Evolutionary conservation across 2,113 vertebrate species (phyloP), one percentile per base, ranked within the genome.

Genomic region (Salvelinus fontinalis): DNA sequence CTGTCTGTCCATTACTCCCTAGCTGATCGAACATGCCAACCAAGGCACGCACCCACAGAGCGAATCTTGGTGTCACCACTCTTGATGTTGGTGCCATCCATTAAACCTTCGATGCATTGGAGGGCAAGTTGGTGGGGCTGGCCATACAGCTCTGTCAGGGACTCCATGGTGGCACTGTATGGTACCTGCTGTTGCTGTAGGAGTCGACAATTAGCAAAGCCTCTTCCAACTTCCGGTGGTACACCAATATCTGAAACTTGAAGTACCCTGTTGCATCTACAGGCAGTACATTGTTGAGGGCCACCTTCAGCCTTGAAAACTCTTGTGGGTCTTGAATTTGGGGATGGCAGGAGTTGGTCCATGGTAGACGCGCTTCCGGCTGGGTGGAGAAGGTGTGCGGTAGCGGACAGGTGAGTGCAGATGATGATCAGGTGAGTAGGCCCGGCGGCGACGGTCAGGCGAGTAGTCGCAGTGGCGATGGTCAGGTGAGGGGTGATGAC

Each of bases 201-300:
- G 77, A 70, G 13, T 75, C 48, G 0, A 69, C 74, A 7, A 78
- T 51, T 3, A 81, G 44, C 16, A 57, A n/a, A 14, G 80, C 75
- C 13, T 78, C 67, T n/a, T 81, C 67, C n/a, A 44, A 9, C 57
- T 71, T 70, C 8, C 75, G 14, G 5, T 78, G 80, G 16, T 75
- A 71, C 3, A 60, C 20, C 26, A 77, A 27, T 20, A 78, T 67
- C 66, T 81, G 79, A 18, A 71, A 76, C 27, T 72, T 80, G 59
- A 79, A 75, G 20, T 13, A 29, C 67, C 75, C 67, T 5, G 51
- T 48, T 3, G 54, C 65, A 26, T 68, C 67, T 6, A 1, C 39
- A 26, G 78, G 78, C 13, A 79, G 68, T 6, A 79, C 24, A 26
- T 74, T 77, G 6, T 74, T 59, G 3, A 81, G n/a, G 1, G 71